Evolutionary conservation across 2,888 invertebrate genomes (phyloP), one percentile per base, ranked within the genome.

Genomic region (Andrena bicolor): DNA sequence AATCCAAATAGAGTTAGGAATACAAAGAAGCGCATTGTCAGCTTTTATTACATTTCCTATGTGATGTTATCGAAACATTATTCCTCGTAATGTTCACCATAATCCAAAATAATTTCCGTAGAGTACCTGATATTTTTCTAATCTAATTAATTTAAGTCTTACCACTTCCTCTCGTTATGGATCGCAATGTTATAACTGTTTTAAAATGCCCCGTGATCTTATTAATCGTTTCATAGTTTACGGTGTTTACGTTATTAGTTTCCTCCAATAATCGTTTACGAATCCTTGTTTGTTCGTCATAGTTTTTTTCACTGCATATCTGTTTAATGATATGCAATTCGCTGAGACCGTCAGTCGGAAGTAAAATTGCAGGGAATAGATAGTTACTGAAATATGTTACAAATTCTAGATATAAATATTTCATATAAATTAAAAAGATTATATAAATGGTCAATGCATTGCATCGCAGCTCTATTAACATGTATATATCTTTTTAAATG

Each of bases 51-150:
- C 51, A 51, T 64, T 73, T 73, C 48, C 35, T 35, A 28, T 56
- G 64, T 73, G 73, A 53, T 73, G 41, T 35, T 73, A n/a, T 56
- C n/a, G 41, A 41, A 41, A 41, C 28, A 65, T 26, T 73, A 35
- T 35, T 26, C 13, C 63, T 51, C 64, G 16, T 73, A 41, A 64
- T 51, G 48, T 80, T 65, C 66, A 56, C 26, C 35, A 49, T 10
- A 10, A 64, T 48, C 26, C 63, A 41, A 72, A 72, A 71, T 56
- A 71, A 53, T 80, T 75, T 80, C n/a, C 20, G 80, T 82, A 76
- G 71, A 68, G 80, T 80, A 82, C 82, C 80, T 80, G 76, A 82
- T 69, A 76, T 76, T 76, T 80, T 72, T 82, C 60, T 76, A 76
- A 58, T 69, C 30, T 68, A 73, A 64, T 69, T 71, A 72, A 71